Evolutionary conservation across 2,113 vertebrate genomes (phyloP).

Genomic region (Zapus hudsonius): DNA sequence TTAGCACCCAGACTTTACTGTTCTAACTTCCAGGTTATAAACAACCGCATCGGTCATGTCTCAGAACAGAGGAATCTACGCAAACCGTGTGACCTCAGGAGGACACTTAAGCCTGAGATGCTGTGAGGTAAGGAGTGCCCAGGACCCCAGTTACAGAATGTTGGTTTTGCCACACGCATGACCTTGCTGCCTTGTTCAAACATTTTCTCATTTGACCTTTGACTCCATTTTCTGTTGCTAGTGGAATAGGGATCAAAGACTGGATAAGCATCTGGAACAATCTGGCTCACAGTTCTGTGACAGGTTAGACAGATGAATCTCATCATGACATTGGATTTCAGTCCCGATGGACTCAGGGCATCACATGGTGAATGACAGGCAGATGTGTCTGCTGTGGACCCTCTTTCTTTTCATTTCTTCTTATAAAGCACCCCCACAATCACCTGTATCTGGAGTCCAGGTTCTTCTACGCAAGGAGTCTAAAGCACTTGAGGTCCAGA

Average conservation of each 20-base stretch:
- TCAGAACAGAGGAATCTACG: neutral
- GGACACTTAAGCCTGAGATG: fast-evolving
- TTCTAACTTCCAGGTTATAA: neutral
- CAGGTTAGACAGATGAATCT: too few relatives aligned
- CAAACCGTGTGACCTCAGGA: fast-evolving
- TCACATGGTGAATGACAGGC: too few relatives aligned
- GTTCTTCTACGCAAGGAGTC: neutral
- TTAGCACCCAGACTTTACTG: neutral
- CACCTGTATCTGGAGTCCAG: neutral
- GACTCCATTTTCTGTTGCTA: neutral
- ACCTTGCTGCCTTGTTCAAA: neutral
- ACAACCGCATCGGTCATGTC: neutral
- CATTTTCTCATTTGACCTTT: neutral
- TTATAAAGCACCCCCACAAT: too few relatives aligned
- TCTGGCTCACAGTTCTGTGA: neutral
- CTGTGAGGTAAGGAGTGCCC: neutral
- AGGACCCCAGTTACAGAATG: neutral
- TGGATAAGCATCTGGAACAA: too few relatives aligned
- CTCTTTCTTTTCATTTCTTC: neutral
- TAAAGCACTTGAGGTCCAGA: neutral
- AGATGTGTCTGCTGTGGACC: neutral
- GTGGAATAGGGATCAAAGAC: neutral
- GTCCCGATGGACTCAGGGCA: neutral
- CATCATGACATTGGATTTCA: neutral
- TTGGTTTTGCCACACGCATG: neutral